Evolutionary conservation across 2,797 vertebrate species (phyloP).

Genomic region (Salarias fasciatus): DNA sequence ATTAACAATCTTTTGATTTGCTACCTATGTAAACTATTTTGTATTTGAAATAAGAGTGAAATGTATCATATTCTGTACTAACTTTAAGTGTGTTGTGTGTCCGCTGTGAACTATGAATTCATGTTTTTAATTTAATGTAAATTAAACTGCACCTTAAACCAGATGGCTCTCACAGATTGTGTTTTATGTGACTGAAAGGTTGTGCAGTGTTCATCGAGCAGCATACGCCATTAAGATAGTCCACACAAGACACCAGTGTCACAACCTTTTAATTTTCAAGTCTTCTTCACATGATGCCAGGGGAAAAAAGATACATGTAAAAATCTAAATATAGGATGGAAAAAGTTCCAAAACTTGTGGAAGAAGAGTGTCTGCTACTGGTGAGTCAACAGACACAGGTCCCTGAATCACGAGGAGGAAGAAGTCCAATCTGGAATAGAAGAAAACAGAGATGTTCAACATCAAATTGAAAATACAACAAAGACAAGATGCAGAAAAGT

Average conservation of each 20-base stretch:
- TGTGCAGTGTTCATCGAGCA: too few species aligned
- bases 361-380: constrained; percentile 25
- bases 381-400: constrained; percentile 64
- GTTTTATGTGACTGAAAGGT: too few species aligned
- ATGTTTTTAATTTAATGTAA: constrained; percentile 28
- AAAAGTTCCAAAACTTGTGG: constrained; percentile 58
- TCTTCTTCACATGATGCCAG: constrained; percentile 17
- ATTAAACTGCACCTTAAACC: constrained; percentile 39
- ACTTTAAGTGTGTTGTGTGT: constrained; percentile 4
- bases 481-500: background rate
- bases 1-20: too few species aligned
- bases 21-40: background rate
- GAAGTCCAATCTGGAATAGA: constrained; percentile 28
- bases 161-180: too few species aligned
- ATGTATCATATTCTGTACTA: constrained; percentile 13
- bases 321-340: constrained; percentile 35
- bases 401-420: constrained; percentile 58
- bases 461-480: background rate
- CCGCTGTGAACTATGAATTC: constrained; percentile 22
- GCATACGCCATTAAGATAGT: too few species aligned
- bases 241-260: background rate
- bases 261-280: constrained; percentile 21
- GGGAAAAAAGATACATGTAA: constrained; percentile 13
- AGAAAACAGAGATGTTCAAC: constrained; percentile 22
- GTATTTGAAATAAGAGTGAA: constrained; percentile 5